phyloP scores from a whole-genome alignment of 2,797 vertebrate species.

The Falco berigora region DNA sequence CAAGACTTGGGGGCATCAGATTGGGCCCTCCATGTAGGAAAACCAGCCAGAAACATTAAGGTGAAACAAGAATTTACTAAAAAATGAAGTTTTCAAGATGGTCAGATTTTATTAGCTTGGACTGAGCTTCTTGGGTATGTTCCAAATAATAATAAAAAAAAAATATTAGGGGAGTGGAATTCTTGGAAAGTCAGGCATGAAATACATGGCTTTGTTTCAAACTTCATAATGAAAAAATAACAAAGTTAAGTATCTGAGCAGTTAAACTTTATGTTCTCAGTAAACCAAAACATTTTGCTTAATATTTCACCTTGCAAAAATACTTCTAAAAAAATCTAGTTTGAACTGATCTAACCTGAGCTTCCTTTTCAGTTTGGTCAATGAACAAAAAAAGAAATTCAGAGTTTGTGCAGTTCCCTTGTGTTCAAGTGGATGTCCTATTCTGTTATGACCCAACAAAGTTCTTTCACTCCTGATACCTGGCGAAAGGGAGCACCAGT shows the following conservation, averaged over 20 bases:
- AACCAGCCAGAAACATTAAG: background rate
- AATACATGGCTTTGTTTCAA: constrained; percentile 32
- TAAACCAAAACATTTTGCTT: constrained; percentile 25
- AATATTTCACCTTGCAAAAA: constrained; percentile 29
- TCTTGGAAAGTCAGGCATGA: constrained; percentile 41
- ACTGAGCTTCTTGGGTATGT: background rate
- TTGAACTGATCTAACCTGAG: background rate
- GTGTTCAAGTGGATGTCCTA: background rate
- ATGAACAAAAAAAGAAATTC: background rate
- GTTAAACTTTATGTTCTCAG: background rate
- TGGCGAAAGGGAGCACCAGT: background rate
- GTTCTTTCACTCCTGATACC: background rate
- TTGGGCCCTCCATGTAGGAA: background rate
- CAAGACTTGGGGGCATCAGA: background rate
- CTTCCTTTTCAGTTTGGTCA: background rate
- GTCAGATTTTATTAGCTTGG: constrained; percentile 24
- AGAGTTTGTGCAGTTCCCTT: background rate
- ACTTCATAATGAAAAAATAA: constrained; percentile 32
- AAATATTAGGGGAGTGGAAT: background rate
- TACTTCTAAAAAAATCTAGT: background rate
- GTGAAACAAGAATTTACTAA: background rate
- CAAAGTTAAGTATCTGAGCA: background rate
- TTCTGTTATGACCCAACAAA: background rate
- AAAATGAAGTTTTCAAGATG: background rate
- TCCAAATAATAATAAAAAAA: background rate